Base-by-base conservation (phyloP, 2,113 vertebrate species). In the Pongo pygmaeus region DNA sequence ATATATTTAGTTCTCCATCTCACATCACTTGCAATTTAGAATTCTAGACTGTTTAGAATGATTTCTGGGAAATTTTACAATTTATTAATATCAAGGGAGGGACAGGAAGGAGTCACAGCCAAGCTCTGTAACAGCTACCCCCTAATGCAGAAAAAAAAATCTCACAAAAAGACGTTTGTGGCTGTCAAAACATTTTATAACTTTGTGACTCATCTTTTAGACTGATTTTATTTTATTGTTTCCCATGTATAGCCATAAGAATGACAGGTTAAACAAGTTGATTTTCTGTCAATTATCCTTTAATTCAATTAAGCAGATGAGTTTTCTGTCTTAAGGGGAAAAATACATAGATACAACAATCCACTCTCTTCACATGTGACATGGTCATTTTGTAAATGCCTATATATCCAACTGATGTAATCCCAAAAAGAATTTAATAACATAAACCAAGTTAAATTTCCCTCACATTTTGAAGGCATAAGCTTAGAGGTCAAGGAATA, bases 1-100 rank as follows among this genome's bases (percentile, higher is more conserved):
- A 59, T 80, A 64, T 11, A 92, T 55, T 86, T 93, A 92, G 20
- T 10, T 11, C 67, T 5, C 52, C 8, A 59, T 55, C 20, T 13
- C 11, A 77, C 10, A 48, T 87, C 43, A 95, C 22, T 32, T 96
- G 4, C 2, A 97, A 91, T 77, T 84, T 30, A 93, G 30, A 92
- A 95, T 92, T 89, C 8, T 52, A 90, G 46, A 91, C 22, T 96
- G 92, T 52, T 92, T 59, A 91, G n/a, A 89, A 97, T 48, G 13
- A 84, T 11, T 80, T 75, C 35, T 0, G 40, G 57, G 11, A 13
- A 72, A 67, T 11, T 88, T 93, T 74, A 88, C 5, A 77, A 80
- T 57, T 67, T 38, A 57, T 43, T 84, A 96, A 93, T 40, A 80
- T 6, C 18, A 93, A 72, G 3, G n/a, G 35, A 35, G 2, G 16